Evolutionary conservation across 2,888 invertebrate species (phyloP).

Genomic region (Polylopha cassiicola): DNA sequence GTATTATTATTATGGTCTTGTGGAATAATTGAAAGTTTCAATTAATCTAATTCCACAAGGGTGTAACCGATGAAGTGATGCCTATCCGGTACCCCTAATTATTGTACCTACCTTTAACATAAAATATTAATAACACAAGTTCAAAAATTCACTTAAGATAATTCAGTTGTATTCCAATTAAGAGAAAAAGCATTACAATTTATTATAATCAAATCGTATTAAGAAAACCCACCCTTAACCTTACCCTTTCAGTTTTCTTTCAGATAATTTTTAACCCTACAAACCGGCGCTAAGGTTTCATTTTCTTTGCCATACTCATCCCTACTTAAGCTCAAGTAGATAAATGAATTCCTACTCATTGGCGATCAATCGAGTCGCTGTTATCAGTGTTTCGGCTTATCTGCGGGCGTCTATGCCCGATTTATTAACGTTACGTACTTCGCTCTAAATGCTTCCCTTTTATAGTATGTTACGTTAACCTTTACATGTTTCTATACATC

Average conservation of each 20-base stretch:
- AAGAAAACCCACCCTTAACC: conserved; percentile 42
- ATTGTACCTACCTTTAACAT: too few species aligned
- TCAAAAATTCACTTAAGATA: conserved; percentile 27
- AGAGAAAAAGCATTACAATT: conserved; percentile 25
- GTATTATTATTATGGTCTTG: too few species aligned
- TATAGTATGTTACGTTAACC: conserved; percentile 30
- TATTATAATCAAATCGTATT: conserved; percentile 32
- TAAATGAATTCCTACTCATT: conserved; percentile 74
- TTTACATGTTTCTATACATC: too few species aligned
- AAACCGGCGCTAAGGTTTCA: conserved; percentile 21
- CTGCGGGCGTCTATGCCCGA: too few species aligned
- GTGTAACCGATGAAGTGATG: too few species aligned
- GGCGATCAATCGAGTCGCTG: conserved; percentile 67
- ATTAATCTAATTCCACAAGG: too few species aligned
- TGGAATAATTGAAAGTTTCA: too few species aligned
- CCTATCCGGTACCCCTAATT: too few species aligned
- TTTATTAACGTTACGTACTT: conserved; percentile 48
- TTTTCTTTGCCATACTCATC: conserved; percentile 24
- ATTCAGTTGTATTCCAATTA: conserved; percentile 25
- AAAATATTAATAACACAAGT: too few species aligned
- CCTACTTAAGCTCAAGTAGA: conserved; percentile 43
- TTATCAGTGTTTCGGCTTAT: conserved; percentile 69
- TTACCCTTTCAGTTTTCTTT: conserved; percentile 25
- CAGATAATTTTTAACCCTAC: conserved; percentile 22
- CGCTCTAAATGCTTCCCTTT: conserved; percentile 52